Evolutionary conservation across 2,113 vertebrate species (phyloP).

Genomic region (Phylloscopus whistleri): DNA sequence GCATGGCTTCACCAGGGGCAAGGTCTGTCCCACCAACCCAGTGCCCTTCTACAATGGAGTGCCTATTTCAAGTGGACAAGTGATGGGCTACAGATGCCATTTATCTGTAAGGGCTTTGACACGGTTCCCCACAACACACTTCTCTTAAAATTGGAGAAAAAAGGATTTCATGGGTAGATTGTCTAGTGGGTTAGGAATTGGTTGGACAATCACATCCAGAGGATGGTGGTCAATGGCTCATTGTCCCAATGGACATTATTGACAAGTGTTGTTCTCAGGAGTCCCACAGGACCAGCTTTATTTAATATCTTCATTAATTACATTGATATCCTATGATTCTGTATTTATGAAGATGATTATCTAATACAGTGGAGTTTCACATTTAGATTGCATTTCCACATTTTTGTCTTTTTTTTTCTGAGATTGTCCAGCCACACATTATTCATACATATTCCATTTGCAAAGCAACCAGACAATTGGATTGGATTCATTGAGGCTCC

Average conservation of each 20-base stretch:
- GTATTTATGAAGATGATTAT: background rate
- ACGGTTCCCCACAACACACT: accelerated
- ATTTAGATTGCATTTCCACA: background rate
- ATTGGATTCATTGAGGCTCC: background rate
- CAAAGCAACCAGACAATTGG: background rate
- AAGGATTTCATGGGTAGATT: background rate
- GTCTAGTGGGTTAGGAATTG: background rate
- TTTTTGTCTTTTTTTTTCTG: background rate
- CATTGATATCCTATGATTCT: background rate
- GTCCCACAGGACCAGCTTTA: background rate
- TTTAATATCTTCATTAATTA: background rate
- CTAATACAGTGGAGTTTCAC: background rate
- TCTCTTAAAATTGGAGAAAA: background rate
- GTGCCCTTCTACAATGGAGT: background rate
- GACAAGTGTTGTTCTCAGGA: background rate
- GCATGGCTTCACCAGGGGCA: background rate
- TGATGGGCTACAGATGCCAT: background rate
- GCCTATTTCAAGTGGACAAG: too few species aligned
- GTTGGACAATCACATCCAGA: background rate
- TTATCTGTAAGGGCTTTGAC: background rate
- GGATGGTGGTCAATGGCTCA: background rate
- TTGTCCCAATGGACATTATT: background rate
- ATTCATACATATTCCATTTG: background rate
- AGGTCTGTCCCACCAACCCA: background rate
- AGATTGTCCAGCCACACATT: background rate